These are phyloP conservation scores for Syndactyla subalaris DNA, from an alignment of 2,797 vertebrate genomes.

Conservation along the genomic window DNA sequence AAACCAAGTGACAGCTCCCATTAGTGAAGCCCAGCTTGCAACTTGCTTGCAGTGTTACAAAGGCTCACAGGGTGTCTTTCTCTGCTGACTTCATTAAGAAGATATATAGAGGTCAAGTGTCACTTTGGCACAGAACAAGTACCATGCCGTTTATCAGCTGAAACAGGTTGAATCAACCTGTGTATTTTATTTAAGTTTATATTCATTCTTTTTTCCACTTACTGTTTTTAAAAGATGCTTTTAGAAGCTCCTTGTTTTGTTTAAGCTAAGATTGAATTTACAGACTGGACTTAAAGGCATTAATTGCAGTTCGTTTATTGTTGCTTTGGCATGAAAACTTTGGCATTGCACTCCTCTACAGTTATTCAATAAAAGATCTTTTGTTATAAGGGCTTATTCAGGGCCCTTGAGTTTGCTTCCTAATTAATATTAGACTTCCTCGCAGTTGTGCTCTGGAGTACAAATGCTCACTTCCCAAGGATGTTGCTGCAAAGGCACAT, in stretches of 20 bases:
- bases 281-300: background rate
- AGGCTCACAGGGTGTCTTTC: slow-evolving; percentile 76
- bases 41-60: slow-evolving; percentile 80
- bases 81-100: slow-evolving; percentile 82
- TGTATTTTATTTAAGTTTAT: slow-evolving; percentile 29
- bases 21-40: slow-evolving; percentile 81
- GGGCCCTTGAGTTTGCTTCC: slow-evolving; percentile 52
- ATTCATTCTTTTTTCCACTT: background rate
- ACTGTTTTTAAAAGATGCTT: background rate
- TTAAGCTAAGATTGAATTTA: background rate
- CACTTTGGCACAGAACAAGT: slow-evolving; percentile 60
- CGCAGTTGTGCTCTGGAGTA: background rate
- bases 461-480: slow-evolving; percentile 59
- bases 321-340: slow-evolving; percentile 33
- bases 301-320: slow-evolving; percentile 42
- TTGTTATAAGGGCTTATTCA: slow-evolving; percentile 49
- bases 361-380: slow-evolving; percentile 52
- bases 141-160: slow-evolving; percentile 53
- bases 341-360: slow-evolving; percentile 15
- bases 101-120: slow-evolving; percentile 80
- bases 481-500: slow-evolving; percentile 30
- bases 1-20: slow-evolving; percentile 83
- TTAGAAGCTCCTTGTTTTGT: slow-evolving; percentile 20
- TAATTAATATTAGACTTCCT: slow-evolving; percentile 64
- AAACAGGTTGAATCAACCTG: slow-evolving; percentile 66